Conservation (phyloP, 2,113 vertebrate genomes). For the Aythya baeri region DNA sequence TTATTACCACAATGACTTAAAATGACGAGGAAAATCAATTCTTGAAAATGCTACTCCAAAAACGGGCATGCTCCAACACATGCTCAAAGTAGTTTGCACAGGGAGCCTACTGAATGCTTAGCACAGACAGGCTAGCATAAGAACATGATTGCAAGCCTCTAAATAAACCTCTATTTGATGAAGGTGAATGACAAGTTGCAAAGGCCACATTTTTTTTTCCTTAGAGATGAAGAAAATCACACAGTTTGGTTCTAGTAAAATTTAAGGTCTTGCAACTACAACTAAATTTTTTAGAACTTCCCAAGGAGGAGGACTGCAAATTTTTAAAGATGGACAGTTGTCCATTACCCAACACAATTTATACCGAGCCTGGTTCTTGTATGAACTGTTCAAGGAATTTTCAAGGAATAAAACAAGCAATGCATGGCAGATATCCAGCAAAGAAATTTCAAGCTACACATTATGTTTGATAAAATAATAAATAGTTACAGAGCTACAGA, state of each 20-base stretch:
- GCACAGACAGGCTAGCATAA: neutral
- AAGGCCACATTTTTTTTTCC: neutral
- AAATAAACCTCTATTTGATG: neutral
- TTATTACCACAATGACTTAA: neutral
- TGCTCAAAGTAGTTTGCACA: too few species aligned
- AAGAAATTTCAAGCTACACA: neutral
- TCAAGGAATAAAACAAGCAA: neutral
- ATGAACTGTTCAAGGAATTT: neutral
- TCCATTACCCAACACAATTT: neutral
- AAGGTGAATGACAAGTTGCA: neutral
- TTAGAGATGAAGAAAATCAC: neutral
- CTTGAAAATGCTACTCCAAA: neutral
- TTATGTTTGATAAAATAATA: neutral
- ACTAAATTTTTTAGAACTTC: neutral
- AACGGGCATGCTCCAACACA: neutral
- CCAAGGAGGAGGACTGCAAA: neutral
- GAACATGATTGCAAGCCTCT: neutral
- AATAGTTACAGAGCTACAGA: neutral
- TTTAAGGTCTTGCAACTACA: neutral
- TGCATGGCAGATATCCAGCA: neutral
- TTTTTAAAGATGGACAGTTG: neutral
- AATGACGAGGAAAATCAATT: neutral
- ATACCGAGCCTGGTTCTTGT: neutral
- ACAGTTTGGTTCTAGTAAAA: neutral
- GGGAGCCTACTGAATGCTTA: neutral